Conservation (phyloP, 2,113 vertebrate species). For the Ictalurus furcatus region DNA sequence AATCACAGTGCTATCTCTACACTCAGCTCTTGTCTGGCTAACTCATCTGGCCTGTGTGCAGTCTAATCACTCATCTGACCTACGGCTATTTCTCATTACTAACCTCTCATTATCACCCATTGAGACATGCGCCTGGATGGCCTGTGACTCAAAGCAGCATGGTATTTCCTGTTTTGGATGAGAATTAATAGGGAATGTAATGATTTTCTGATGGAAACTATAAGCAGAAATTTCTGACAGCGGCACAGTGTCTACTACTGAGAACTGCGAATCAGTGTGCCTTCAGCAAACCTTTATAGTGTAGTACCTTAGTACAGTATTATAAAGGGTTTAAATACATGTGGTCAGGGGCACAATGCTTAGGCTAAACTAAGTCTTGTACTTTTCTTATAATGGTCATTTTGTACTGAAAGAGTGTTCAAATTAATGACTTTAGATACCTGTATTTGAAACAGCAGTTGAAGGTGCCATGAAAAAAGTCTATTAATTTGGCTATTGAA, state of each 20-base stretch:
- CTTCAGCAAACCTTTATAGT: conserved; percentile 63
- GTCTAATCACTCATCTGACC: conserved; percentile 38
- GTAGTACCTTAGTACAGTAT: conserved; percentile 50
- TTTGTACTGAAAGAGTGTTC: not conserved
- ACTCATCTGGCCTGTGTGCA: conserved; percentile 24
- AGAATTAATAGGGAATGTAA: conserved; percentile 65
- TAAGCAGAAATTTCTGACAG: conserved; percentile 73
- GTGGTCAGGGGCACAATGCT: not conserved
- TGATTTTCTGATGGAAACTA: conserved; percentile 73
- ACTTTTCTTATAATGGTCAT: not conserved
- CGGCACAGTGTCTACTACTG: conserved; percentile 67
- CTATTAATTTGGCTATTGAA: conserved; percentile 1
- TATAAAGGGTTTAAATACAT: conserved; percentile 23
- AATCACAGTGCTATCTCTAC: not conserved
- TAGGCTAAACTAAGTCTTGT: not conserved
- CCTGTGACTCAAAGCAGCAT: conserved; percentile 62
- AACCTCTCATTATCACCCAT: conserved; percentile 53
- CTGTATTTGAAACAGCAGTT: not conserved
- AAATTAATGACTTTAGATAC: conserved; percentile 14
- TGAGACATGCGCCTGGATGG: conserved; percentile 64
- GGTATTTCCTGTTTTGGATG: conserved; percentile 65
- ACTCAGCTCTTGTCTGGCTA: conserved; percentile 18
- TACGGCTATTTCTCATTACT: conserved; percentile 30
- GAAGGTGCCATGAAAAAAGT: not conserved
- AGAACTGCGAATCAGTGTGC: conserved; percentile 57